A percentile compares a stretch with the other conserved stretches of the same genome.
phyloP scores from a whole-genome alignment of 2,797 vertebrate genomes.

The Nasua narica region DNA sequence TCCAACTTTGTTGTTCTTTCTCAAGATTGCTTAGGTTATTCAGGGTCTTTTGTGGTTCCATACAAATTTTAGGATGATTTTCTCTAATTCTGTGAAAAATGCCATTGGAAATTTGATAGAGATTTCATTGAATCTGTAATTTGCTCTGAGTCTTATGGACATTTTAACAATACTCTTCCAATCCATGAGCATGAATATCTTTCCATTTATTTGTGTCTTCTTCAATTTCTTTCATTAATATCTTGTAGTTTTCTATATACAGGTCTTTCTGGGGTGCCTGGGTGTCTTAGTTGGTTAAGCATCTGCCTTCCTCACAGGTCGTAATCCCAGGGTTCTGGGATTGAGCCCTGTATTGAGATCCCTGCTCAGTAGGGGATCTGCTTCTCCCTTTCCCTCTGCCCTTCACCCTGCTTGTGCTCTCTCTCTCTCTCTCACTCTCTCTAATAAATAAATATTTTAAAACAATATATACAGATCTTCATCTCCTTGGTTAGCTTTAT shows the following conservation, averaged over 20 bases:
- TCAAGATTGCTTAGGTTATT: neutral
- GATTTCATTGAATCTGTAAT: neutral
- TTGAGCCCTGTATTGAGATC: fast-evolving
- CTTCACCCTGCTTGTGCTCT: too few species aligned
- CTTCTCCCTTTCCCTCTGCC: too few species aligned
- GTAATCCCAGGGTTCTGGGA: too few species aligned
- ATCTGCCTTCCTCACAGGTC: too few species aligned
- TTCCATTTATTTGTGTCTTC: neutral
- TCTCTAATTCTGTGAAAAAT: neutral
- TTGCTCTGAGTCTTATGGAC: neutral
- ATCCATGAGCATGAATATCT: neutral
- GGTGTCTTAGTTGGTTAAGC: too few species aligned
- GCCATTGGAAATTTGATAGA: neutral
- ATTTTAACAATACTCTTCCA: neutral
- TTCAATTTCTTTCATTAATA: neutral
- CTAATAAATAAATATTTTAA: too few species aligned
- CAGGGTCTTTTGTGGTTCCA: neutral
- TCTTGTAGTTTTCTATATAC: neutral
- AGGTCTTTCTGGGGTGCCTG: neutral
- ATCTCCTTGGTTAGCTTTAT: neutral
- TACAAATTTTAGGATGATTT: neutral
- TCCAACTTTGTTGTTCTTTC: neutral
- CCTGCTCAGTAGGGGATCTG: too few species aligned
- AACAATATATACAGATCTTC: neutral
- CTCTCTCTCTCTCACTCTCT: too few species aligned